These are phyloP conservation scores for Drosophila anomelani DNA, from an alignment of 2,888 invertebrate species.

Conservation along the genomic window DNA sequence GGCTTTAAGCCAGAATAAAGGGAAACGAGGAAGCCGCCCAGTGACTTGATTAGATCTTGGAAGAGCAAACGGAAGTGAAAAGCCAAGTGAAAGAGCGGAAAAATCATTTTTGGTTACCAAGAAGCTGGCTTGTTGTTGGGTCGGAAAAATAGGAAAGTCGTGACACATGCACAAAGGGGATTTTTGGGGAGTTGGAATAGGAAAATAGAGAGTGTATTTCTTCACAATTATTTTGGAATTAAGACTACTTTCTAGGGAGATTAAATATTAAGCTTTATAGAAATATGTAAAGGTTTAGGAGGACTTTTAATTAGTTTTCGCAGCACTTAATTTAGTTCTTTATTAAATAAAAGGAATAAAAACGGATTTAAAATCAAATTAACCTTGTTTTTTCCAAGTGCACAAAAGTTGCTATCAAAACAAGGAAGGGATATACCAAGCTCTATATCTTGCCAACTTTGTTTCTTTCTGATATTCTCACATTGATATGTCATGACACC, in stretches of 20 bases:
- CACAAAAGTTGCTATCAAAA: background rate
- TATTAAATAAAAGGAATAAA: background rate
- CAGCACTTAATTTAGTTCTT: background rate
- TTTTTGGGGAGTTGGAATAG: background rate
- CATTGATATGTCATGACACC: constrained; percentile 27
- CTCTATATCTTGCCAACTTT: background rate
- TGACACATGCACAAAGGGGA: background rate
- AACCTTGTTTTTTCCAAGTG: background rate
- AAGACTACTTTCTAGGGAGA: too few relatives aligned
- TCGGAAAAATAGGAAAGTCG: constrained; percentile 4
- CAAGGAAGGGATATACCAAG: background rate
- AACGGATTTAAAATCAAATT: background rate
- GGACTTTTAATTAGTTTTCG: background rate
- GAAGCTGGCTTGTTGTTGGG: background rate
- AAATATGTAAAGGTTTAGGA: too few relatives aligned
- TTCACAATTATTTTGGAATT: too few relatives aligned
- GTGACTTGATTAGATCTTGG: constrained; percentile 11
- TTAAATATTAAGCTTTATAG: too few relatives aligned
- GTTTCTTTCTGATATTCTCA: background rate
- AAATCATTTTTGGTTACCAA: background rate
- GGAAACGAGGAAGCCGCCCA: constrained; percentile 14
- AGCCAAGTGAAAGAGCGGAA: background rate
- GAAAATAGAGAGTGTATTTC: background rate
- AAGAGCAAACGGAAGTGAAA: constrained; percentile 8
- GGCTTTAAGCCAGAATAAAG: constrained; percentile 28